A percentile compares a stretch with the other conserved stretches of the same genome.
phyloP scores from a whole-genome alignment of 2,797 vertebrate genomes.

The Neosalanx taihuensis region DNA sequence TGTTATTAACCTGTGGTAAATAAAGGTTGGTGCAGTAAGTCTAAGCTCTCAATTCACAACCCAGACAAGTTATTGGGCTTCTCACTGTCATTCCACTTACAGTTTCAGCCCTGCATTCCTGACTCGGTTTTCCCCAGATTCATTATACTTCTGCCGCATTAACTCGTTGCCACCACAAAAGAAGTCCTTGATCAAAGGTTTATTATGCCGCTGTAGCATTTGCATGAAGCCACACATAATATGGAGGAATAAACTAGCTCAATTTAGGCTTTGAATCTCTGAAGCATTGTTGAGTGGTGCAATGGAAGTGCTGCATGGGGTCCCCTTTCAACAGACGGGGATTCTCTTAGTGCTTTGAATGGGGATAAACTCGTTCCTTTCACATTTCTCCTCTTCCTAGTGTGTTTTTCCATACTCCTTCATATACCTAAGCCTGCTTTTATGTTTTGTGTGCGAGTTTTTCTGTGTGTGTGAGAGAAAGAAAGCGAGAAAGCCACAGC shows the following conservation, averaged over 20 bases:
- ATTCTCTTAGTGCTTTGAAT: conserved; percentile 47
- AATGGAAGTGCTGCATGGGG: conserved; percentile 39
- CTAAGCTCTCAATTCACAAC: conserved; percentile 47
- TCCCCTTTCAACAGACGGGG: conserved; percentile 28
- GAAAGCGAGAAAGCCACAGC: not conserved
- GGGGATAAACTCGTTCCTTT: conserved; percentile 36
- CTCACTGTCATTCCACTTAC: conserved; percentile 34
- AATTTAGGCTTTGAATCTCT: conserved; percentile 51
- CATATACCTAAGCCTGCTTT: conserved; percentile 34
- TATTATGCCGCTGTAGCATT: conserved; percentile 51
- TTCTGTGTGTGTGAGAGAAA: not conserved
- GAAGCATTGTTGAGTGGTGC: conserved; percentile 46
- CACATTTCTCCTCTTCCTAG: conserved; percentile 35
- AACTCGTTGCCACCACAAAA: conserved; percentile 49
- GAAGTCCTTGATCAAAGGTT: conserved; percentile 64
- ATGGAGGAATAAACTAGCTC: conserved; percentile 48
- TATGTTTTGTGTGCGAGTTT: conserved; percentile 27
- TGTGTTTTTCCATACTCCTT: conserved; percentile 39
- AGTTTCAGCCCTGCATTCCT: conserved; percentile 24
- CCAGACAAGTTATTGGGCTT: conserved; percentile 27
- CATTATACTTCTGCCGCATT: conserved; percentile 44
- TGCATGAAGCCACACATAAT: conserved; percentile 60
- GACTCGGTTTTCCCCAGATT: conserved; percentile 44
- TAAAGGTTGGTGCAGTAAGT: not conserved
- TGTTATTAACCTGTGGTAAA: conserved; percentile 51